Evolutionary conservation across 2,113 vertebrate genomes (phyloP).

Genomic region (Rissa tridactyla): DNA sequence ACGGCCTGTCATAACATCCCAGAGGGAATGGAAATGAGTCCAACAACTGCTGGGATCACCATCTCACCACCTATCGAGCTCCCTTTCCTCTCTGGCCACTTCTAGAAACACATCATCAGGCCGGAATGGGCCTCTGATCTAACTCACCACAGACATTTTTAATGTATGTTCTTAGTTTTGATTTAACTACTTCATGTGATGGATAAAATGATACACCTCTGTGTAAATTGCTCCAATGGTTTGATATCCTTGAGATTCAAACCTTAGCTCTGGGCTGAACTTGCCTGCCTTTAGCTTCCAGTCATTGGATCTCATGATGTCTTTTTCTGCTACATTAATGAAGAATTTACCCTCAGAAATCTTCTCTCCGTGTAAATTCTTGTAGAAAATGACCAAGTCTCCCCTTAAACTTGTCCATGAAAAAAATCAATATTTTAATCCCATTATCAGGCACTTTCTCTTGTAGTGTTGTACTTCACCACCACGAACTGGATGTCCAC

Average conservation of each 20-base stretch:
- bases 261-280: not conserved
- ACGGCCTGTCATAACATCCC: not conserved
- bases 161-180: not conserved
- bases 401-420: not conserved
- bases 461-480: not conserved
- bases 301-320: not conserved
- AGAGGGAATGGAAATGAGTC: not conserved
- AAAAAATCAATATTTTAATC: not conserved
- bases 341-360: not conserved
- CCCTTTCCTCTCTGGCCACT: not conserved
- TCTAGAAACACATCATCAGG: not conserved
- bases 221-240: not conserved
- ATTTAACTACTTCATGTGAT: not conserved
- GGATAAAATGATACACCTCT: not conserved
- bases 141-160: not conserved
- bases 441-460: not conserved
- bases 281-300: not conserved
- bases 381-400: not conserved
- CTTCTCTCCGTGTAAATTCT: not conserved
- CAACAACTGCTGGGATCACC: not conserved
- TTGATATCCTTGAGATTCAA: not conserved
- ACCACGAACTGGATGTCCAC: not conserved
- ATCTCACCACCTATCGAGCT: not conserved
- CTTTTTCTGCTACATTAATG: not conserved
- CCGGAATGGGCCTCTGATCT: not conserved